Evolutionary conservation across 2,888 invertebrate genomes (phyloP).

Genomic region (Macrophya alboannulata): DNA sequence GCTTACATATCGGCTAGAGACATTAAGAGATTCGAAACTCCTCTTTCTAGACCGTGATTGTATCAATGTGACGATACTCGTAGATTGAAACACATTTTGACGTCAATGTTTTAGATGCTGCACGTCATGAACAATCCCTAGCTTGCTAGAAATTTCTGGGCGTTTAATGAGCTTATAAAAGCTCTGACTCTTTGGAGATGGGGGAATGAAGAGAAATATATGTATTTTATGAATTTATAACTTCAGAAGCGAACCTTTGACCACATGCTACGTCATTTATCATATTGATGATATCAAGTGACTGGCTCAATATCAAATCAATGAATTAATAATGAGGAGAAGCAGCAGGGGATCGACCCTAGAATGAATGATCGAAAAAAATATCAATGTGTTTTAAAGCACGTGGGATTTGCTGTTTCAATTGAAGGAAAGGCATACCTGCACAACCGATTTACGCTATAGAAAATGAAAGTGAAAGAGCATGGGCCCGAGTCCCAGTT

Average conservation of each 20-base stretch:
- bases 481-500: constrained; percentile 63
- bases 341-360: background rate
- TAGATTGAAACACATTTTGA: background rate
- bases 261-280: background rate
- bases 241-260: background rate
- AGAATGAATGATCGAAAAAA: background rate
- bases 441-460: background rate
- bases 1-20: too few species aligned
- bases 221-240: background rate
- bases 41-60: background rate
- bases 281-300: background rate
- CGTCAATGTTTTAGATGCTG: background rate
- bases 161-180: background rate
- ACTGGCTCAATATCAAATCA: background rate
- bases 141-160: background rate
- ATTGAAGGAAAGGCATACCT: background rate
- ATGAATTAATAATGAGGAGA: background rate
- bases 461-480: constrained; percentile 58
- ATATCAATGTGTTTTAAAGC: background rate
- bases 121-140: background rate
- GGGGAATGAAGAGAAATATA: background rate
- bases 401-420: background rate
- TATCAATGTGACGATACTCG: too few species aligned
- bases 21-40: too few species aligned
- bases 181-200: background rate